Percentiles rank a stretch among this genome's conserved stretches.
Evolutionary conservation across 2,113 vertebrate species (phyloP).

Genomic region (Eolophus roseicapilla): DNA sequence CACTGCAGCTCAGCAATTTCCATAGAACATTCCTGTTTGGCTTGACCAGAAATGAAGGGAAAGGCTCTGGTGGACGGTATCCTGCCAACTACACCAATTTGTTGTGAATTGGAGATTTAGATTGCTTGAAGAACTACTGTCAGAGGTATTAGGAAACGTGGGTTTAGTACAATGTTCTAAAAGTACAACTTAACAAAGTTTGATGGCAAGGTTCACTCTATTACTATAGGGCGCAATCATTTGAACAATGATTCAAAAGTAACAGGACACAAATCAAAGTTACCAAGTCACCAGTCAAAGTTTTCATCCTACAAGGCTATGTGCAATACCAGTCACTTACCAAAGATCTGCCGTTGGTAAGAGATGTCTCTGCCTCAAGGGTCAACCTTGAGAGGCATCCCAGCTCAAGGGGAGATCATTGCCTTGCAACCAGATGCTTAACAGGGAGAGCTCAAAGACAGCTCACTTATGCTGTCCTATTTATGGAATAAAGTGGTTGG

Average conservation of each 20-base stretch:
- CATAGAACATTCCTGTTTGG: not conserved
- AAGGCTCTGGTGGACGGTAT: not conserved
- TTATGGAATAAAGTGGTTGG: not conserved
- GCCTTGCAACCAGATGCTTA: no score
- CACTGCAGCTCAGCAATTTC: not conserved
- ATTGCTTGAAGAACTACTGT: not conserved
- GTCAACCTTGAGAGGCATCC: not conserved
- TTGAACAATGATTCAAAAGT: not conserved
- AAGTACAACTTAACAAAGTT: not conserved
- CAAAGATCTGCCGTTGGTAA: not conserved
- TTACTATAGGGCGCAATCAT: not conserved
- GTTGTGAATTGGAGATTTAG: not conserved
- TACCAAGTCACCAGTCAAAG: not conserved
- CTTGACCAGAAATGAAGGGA: not conserved
- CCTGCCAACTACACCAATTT: not conserved
- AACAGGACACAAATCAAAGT: not conserved
- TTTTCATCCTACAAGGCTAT: not conserved
- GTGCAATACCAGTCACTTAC: fast-evolving
- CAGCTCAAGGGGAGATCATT: not conserved
- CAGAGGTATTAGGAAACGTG: not conserved
- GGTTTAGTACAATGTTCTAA: not conserved
- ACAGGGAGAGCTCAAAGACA: not conserved
- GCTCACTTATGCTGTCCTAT: not conserved
- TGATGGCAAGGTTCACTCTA: not conserved
- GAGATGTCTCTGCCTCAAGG: not conserved